Percentiles rank a stretch among this genome's conserved stretches.
Evolutionary conservation across 64 coral and sea anemone species (phyloP).

Genomic region (Montipora cactus): DNA sequence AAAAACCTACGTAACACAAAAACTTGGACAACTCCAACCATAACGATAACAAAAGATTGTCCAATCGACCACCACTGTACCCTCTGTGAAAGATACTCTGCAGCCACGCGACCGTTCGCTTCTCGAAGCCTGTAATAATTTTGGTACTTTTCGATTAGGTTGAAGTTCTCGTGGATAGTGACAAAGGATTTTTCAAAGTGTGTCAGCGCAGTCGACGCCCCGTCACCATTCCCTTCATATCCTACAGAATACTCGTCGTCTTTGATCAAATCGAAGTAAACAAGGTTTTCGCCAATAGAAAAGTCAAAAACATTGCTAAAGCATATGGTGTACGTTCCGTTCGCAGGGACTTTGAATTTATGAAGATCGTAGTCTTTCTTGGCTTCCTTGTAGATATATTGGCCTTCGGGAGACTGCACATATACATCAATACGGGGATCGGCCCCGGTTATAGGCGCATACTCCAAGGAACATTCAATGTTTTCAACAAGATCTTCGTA

Average conservation of each 20-base stretch:
- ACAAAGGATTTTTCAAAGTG: slow-evolving; percentile 84
- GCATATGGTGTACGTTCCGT: slow-evolving; percentile 91
- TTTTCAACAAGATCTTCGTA: slow-evolving; percentile 89
- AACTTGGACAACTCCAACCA: slow-evolving; percentile 72
- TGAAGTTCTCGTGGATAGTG: slow-evolving; percentile 88
- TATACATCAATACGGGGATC: slow-evolving; percentile 86
- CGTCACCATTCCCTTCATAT: not conserved
- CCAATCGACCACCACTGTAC: slow-evolving; percentile 98
- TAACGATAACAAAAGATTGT: slow-evolving; percentile 80
- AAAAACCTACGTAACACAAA: slow-evolving; percentile 94
- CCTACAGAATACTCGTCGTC: slow-evolving; percentile 60
- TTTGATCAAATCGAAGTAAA: slow-evolving; percentile 97
- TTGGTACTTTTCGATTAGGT: slow-evolving; percentile 91
- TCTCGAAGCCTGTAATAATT: slow-evolving; percentile 94
- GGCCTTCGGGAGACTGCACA: slow-evolving; percentile 84
- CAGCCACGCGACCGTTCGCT: slow-evolving; percentile 88
- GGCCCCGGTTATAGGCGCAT: slow-evolving; percentile 91
- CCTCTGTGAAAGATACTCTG: slow-evolving; percentile 72
- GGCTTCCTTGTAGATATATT: slow-evolving; percentile 79
- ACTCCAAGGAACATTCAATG: slow-evolving; percentile 92
- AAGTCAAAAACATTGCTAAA: slow-evolving; percentile 99
- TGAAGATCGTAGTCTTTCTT: slow-evolving; percentile 97
- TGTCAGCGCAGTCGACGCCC: slow-evolving; percentile 76
- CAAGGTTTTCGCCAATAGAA: slow-evolving; percentile 91
- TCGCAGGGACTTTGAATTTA: slow-evolving; percentile 76